These are phyloP conservation scores for Xylophagus ater DNA, from an alignment of 2,888 invertebrate species.

Conservation along the genomic window DNA sequence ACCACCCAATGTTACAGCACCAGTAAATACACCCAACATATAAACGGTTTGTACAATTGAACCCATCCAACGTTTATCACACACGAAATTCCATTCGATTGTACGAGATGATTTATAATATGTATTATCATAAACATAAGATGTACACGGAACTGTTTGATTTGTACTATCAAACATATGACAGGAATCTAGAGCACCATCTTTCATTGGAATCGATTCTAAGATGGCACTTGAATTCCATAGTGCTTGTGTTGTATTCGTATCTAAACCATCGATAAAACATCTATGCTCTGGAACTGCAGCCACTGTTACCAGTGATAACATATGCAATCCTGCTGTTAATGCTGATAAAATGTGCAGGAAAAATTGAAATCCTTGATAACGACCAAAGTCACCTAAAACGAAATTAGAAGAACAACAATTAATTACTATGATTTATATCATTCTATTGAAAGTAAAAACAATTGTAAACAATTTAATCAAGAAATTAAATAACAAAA, in stretches of 20 bases:
- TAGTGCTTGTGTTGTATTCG: slow-evolving; percentile 39
- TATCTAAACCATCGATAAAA: slow-evolving; percentile 43
- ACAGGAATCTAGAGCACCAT: slow-evolving; percentile 54
- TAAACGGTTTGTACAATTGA: slow-evolving; percentile 65
- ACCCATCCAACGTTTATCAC: slow-evolving; percentile 68
- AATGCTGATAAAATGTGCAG: slow-evolving; percentile 66
- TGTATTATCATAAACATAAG: slow-evolving; percentile 62
- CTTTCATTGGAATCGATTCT: slow-evolving; percentile 47
- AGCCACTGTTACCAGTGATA: slow-evolving; percentile 67
- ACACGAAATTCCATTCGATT: slow-evolving; percentile 76
- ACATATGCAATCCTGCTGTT: slow-evolving; percentile 73
- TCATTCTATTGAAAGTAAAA: too few species aligned
- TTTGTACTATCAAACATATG: slow-evolving; percentile 42
- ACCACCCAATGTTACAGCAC: slow-evolving; percentile 65
- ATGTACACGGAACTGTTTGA: slow-evolving; percentile 37
- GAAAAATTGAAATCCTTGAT: slow-evolving; percentile 67
- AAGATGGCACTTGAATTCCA: slow-evolving; percentile 47
- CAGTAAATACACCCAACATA: slow-evolving; percentile 75
- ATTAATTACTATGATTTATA: neutral
- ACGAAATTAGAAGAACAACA: slow-evolving; percentile 6
- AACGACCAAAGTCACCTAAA: slow-evolving; percentile 72
- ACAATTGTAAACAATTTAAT: too few species aligned
- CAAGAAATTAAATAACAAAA: too few species aligned
- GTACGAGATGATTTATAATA: slow-evolving; percentile 61
- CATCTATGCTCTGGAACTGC: slow-evolving; percentile 50